phyloP scores from a whole-genome alignment of 1,140 invertebrate species.

The Coenobita brevimanus region DNA sequence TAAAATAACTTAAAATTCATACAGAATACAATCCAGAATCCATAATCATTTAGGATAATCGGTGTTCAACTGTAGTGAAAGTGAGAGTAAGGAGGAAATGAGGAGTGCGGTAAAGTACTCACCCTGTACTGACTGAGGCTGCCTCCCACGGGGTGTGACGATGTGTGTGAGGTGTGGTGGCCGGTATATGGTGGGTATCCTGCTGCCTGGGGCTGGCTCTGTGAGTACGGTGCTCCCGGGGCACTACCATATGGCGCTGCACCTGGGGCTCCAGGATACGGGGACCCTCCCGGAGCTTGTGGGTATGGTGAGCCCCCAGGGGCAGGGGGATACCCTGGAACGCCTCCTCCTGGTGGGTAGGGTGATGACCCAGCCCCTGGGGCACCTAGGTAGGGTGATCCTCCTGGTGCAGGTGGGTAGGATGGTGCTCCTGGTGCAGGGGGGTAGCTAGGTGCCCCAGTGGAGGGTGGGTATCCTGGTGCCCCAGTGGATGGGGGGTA shows the following conservation, averaged over 20 bases:
- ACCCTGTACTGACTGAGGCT: not conserved
- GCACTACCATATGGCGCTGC: not conserved
- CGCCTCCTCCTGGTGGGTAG: not conserved
- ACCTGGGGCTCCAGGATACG: not conserved
- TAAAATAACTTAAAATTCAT: too few relatives aligned
- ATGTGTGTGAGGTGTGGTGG: too few relatives aligned
- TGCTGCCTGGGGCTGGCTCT: not conserved
- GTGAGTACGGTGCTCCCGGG: not conserved
- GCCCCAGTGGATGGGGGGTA: conserved; percentile 15
- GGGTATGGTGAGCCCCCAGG: not conserved
- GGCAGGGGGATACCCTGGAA: not conserved
- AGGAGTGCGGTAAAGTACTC: not conserved
- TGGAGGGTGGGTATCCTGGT: not conserved
- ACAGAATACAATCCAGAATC: too few relatives aligned
- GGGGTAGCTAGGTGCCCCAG: not conserved
- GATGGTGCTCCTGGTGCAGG: conserved; percentile 5
- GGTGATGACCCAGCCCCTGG: not conserved
- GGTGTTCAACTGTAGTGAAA: too few relatives aligned
- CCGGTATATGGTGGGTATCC: too few relatives aligned
- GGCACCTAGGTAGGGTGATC: not conserved
- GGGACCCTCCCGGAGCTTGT: not conserved
- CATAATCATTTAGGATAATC: too few relatives aligned
- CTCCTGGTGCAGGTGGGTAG: conserved; percentile 18
- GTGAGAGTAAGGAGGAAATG: not conserved
- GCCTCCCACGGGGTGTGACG: too few relatives aligned